Evolutionary conservation across 2,888 invertebrate genomes (phyloP).

Genomic region (Hydraecia micacea): DNA sequence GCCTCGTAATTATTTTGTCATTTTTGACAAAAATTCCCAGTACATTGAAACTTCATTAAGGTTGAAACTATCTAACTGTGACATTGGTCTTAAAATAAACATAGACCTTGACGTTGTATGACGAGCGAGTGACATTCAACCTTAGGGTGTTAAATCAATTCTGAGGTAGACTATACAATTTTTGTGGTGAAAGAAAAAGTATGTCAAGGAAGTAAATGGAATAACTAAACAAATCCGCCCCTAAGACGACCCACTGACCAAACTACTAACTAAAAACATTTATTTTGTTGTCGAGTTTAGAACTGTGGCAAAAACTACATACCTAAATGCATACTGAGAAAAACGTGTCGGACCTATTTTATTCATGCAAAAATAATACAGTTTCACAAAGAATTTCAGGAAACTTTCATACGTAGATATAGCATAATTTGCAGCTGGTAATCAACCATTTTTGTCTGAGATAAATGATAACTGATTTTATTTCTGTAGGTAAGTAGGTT

Average conservation of each 20-base stretch:
- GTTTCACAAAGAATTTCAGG: background rate
- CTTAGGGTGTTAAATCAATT: background rate
- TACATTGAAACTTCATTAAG: background rate
- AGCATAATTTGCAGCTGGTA: background rate
- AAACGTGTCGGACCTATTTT: background rate
- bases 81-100: background rate
- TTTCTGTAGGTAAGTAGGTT: no score
- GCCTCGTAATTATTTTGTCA: background rate
- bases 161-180: background rate
- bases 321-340: background rate
- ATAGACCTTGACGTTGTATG: background rate
- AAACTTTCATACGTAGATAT: background rate
- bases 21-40: background rate
- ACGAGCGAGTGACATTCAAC: background rate
- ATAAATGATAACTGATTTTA: no score
- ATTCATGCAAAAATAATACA: background rate
- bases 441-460: background rate
- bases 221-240: no score
- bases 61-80: background rate
- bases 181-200: background rate
- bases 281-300: background rate
- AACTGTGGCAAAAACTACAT: background rate
- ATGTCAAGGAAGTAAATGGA: background rate
- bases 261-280: background rate
- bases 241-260: no score